Evolutionary conservation across 2,888 invertebrate species (phyloP), one percentile per base, ranked within the genome.

Genomic region (Malachius bipustulatus): DNA sequence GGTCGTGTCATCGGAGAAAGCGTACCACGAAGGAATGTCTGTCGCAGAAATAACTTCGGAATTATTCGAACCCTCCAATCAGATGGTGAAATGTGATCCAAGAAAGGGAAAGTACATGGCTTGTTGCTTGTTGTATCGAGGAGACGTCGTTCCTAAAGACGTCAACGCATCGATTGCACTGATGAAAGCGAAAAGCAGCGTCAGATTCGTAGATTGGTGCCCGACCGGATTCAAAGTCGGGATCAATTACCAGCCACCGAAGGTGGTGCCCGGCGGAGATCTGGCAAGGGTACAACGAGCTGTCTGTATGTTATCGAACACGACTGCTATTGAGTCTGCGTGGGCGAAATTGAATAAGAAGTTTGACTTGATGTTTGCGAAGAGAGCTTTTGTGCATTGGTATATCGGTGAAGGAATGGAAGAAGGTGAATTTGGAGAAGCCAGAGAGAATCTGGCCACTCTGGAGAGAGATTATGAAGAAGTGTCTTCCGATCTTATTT

Each of bases 331-430:
- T 53, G 79, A 82, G 9, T 81, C 85, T 53, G 89, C 89, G 32
- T 91, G 89, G 82, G 77, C 80, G 44, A 82, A 87, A 55, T 72
- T 94, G 38, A 82, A 90, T 65, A 82, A 81, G 64, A 96, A 94
- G 65, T 91, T 93, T 61, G 93, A 94, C 65, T 71, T 93, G 53
- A 89, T 91, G 88, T 91, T 81, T 65, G 78, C 82, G 45, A 90
- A 90, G 66, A 69, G 85, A 41, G 94, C 94, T 32, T 96, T 96
- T 56, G 88, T 94, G 43, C 93, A 94, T 62, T 94, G 94, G 94
- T 59, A 69, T 56, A 74, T 71, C 15, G 69, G 70, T 4, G 60
- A 83, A 59, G 84, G 83, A 36, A 83, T 83, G 82, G 81, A 82
- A 54, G 82, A 82, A 57, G 83, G 82, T 0, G 85, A 85, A 60